Conservation (phyloP, 30 jellyfish, hydroid and myxozoan genomes). For the Hydra vulgaris region DNA sequence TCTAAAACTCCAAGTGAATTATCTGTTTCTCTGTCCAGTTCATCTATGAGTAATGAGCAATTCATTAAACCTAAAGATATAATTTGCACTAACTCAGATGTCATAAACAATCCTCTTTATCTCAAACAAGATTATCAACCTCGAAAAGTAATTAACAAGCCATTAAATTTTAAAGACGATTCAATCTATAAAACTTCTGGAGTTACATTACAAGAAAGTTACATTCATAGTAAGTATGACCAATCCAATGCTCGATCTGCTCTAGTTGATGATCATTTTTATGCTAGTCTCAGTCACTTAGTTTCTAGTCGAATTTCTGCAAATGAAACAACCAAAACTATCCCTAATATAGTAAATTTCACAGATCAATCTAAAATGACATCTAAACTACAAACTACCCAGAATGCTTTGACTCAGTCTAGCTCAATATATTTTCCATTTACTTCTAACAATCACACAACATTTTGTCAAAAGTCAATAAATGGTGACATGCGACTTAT, state of each 20-base stretch:
- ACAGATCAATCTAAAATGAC: not conserved
- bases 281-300: not conserved
- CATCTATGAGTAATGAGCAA: not conserved
- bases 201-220: not conserved
- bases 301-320: not conserved
- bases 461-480: not conserved
- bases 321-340: not conserved
- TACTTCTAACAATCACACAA: not conserved
- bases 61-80: not conserved
- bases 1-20: not conserved
- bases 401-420: not conserved
- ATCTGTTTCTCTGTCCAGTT: not conserved
- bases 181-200: not conserved
- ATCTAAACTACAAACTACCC: no score
- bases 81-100: not conserved
- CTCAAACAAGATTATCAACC: not conserved
- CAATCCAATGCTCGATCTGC: not conserved
- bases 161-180: not conserved
- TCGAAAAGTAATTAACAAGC: not conserved
- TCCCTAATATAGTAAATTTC: not conserved
- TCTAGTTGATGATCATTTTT: not conserved
- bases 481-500: not conserved
- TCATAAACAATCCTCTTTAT: not conserved
- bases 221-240: not conserved
- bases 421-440: not conserved